Conservation (phyloP, 2,113 vertebrate genomes). For the Equus przewalskii region DNA sequence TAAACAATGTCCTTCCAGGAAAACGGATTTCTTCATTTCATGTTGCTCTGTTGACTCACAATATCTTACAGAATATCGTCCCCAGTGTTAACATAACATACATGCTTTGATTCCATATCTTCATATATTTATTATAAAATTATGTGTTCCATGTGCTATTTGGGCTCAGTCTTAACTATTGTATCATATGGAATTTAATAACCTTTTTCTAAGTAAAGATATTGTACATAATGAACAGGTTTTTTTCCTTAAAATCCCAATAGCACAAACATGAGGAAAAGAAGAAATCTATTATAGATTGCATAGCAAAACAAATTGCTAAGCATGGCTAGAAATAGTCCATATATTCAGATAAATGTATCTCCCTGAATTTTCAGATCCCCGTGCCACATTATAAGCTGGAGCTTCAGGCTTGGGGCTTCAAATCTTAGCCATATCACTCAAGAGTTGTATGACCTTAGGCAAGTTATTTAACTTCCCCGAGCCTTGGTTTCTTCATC, state of each 20-base stretch:
- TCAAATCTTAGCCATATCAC: not conserved
- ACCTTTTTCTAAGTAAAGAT: not conserved
- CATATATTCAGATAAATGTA: not conserved
- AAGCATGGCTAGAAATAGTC: not conserved
- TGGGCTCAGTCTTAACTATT: not conserved
- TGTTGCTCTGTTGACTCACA: not conserved
- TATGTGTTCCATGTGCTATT: not conserved
- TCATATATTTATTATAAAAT: slow-evolving; percentile 22
- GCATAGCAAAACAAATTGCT: not conserved
- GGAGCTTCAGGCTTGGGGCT: not conserved
- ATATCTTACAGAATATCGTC: not conserved
- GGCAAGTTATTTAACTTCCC: not conserved
- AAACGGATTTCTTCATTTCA: slow-evolving; percentile 12
- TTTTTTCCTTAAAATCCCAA: not conserved
- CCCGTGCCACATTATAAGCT: not conserved
- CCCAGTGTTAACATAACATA: not conserved
- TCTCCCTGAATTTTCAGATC: not conserved
- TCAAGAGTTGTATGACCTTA: not conserved
- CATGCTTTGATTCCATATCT: not conserved
- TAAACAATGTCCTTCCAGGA: not conserved
- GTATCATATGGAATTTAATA: not conserved
- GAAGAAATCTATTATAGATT: slow-evolving; percentile 1
- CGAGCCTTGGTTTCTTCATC: not conserved
- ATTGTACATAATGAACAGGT: not conserved
- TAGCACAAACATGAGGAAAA: not conserved